Percentiles rank a stretch among this genome's conserved stretches.
These are phyloP conservation scores for Meandrina meandrites DNA, from an alignment of 92 coral and sea anemone genomes.

Conservation along the genomic window DNA sequence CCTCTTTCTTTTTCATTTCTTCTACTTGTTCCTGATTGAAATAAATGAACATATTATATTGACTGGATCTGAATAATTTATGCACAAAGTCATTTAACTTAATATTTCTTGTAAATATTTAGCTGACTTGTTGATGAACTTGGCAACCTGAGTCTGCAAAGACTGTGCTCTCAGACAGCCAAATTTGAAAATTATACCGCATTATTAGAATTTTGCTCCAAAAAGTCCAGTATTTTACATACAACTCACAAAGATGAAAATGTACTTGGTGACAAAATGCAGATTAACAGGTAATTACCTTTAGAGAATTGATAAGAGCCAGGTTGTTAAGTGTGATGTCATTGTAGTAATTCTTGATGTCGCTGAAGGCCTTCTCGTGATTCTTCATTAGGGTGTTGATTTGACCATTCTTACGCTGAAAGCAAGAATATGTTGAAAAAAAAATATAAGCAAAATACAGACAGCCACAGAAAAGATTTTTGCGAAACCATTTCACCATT, in stretches of 20 bases:
- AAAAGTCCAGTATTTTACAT: too few relatives aligned
- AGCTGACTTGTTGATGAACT: not conserved
- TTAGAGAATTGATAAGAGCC: slow-evolving; percentile 94
- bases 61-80: not conserved
- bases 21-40: slow-evolving; percentile 94
- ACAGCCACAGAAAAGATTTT: not conserved
- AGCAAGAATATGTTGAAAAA: not conserved
- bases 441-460: not conserved
- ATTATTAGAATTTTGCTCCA: too few relatives aligned
- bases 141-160: not conserved
- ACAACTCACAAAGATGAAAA: not conserved
- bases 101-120: too few relatives aligned
- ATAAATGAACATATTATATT: not conserved
- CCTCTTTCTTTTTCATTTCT: slow-evolving; percentile 99
- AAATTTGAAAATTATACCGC: too few relatives aligned
- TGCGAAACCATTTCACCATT: too few relatives aligned
- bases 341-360: slow-evolving; percentile 96
- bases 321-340: slow-evolving; percentile 97
- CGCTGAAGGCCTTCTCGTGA: slow-evolving; percentile 99
- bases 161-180: too few relatives aligned
- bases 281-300: slow-evolving; percentile 56
- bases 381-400: slow-evolving; percentile 98
- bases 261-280: not conserved
- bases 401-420: slow-evolving; percentile 96
- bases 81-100: too few relatives aligned